phyloP scores from a whole-genome alignment of 2,797 vertebrate species.

The Cygnus olor region DNA sequence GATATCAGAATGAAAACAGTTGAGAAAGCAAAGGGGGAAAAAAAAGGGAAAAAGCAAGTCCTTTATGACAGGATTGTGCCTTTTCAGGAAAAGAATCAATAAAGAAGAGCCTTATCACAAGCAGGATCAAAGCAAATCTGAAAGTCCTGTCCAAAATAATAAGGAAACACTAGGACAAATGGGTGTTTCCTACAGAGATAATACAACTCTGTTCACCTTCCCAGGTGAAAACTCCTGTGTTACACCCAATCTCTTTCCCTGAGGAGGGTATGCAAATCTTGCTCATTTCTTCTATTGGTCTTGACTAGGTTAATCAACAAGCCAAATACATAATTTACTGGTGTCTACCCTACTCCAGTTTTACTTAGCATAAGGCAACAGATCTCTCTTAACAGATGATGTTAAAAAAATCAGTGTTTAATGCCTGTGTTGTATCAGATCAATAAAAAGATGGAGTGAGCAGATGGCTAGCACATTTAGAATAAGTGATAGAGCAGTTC shows the following conservation, averaged over 20 bases:
- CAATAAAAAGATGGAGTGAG: neutral
- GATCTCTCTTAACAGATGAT: neutral
- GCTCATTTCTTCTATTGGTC: neutral
- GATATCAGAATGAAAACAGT: neutral
- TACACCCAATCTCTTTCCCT: neutral
- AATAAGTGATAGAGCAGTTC: neutral
- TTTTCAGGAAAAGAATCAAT: neutral
- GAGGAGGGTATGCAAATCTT: fast-evolving
- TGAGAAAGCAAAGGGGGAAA: neutral
- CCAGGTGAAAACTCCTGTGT: neutral
- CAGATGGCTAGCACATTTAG: neutral
- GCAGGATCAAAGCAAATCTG: neutral
- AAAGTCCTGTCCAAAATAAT: neutral
- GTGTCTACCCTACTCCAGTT: neutral
- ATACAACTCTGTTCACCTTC: neutral
- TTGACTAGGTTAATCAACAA: neutral
- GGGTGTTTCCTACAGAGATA: neutral
- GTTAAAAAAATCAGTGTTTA: neutral
- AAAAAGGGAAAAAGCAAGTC: neutral
- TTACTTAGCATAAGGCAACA: neutral
- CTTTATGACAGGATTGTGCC: neutral
- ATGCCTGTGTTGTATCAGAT: neutral
- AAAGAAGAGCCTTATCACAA: neutral
- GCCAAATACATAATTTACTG: neutral
- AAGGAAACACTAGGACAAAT: neutral